Conservation (phyloP, 1,140 invertebrate species). For the Scaptomyza montana region DNA sequence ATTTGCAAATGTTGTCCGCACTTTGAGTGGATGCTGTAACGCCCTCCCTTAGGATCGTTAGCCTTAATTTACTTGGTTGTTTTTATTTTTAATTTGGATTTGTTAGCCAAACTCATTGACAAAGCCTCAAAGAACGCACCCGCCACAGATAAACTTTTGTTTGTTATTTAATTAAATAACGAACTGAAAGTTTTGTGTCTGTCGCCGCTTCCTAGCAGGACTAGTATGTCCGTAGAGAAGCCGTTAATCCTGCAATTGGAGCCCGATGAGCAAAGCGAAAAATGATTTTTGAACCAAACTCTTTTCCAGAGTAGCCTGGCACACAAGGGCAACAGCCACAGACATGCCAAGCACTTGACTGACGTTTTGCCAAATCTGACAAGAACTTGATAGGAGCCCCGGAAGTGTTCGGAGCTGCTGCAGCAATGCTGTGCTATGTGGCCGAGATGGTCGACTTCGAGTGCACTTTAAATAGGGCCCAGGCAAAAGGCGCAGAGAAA, state of each 20-base stretch:
- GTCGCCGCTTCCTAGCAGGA: neutral
- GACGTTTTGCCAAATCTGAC: constrained; percentile 64
- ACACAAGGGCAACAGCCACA: constrained; percentile 37
- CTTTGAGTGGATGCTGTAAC: constrained; percentile 53
- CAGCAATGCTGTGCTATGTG: constrained; percentile 9
- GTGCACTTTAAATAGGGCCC: constrained; percentile 47
- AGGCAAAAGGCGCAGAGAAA: constrained; percentile 46
- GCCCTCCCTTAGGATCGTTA: constrained; percentile 28
- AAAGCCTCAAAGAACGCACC: constrained; percentile 61
- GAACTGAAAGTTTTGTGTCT: constrained; percentile 74
- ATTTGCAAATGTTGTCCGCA: constrained; percentile 62
- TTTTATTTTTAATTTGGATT: constrained; percentile 75
- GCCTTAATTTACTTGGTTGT: constrained; percentile 76
- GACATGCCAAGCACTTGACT: constrained; percentile 53
- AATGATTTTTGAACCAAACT: constrained; percentile 39
- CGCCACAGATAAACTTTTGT: constrained; percentile 55
- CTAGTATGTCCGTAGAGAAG: constrained; percentile 7
- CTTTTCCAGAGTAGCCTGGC: constrained; percentile 26
- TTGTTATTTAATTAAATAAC: constrained; percentile 80
- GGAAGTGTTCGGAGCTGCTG: constrained; percentile 12
- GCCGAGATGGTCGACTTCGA: neutral
- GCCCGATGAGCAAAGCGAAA: constrained; percentile 54
- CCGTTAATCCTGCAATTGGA: constrained; percentile 74
- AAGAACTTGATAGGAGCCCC: constrained; percentile 35
- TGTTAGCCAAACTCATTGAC: constrained; percentile 69